phyloP scores from a whole-genome alignment of 2,888 invertebrate genomes.

The Pristionchus japonicus region DNA sequence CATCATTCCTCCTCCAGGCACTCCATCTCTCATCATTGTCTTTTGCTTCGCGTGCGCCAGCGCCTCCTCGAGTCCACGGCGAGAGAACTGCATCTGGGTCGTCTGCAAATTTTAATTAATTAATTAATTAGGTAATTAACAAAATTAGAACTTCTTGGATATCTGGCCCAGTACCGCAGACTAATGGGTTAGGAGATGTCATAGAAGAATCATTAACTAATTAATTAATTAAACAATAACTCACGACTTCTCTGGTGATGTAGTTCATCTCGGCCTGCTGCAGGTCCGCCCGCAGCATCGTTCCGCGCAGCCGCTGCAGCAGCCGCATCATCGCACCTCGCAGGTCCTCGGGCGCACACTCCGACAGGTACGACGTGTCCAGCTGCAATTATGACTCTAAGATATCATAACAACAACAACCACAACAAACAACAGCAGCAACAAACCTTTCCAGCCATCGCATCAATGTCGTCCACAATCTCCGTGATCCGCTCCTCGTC shows the following conservation, averaged over 20 bases:
- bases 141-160: too few species aligned
- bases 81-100: constrained; percentile 39
- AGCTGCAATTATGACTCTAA: neutral
- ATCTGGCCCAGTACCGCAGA: too few species aligned
- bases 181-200: too few species aligned
- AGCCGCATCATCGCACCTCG: constrained; percentile 64
- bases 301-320: constrained; percentile 52
- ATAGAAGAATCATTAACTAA: too few species aligned
- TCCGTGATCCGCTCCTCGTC: constrained; percentile 58
- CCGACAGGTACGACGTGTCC: constrained; percentile 46
- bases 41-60: neutral
- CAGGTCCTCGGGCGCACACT: constrained; percentile 64
- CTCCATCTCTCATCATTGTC: neutral
- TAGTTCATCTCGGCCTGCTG: constrained; percentile 59
- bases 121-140: too few species aligned
- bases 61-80: constrained; percentile 37
- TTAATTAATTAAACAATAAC: too few species aligned
- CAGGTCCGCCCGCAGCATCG: constrained; percentile 52
- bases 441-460: constrained; percentile 47
- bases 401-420: too few species aligned
- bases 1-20: neutral
- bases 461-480: constrained; percentile 54
- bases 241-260: constrained; percentile 56
- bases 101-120: too few species aligned
- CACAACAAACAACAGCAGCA: too few species aligned